phyloP scores from a whole-genome alignment of 2,113 vertebrate genomes.

The Anguilla japonica region DNA sequence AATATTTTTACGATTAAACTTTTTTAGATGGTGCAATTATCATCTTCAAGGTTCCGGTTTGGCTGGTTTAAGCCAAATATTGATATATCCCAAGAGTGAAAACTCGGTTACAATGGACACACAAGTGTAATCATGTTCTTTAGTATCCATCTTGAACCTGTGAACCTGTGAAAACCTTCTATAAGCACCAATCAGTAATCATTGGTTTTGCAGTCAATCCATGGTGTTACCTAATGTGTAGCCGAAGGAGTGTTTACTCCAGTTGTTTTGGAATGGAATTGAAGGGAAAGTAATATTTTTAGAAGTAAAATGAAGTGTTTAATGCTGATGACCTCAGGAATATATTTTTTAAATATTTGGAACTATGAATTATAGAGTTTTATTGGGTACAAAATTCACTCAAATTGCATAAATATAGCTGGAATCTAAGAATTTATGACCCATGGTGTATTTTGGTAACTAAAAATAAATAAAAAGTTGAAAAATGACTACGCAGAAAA shows the following conservation, averaged over 20 bases:
- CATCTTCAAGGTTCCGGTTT: conserved; percentile 5
- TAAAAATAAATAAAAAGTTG: conserved; percentile 39
- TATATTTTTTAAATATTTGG: conserved; percentile 56
- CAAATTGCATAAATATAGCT: conserved; percentile 1
- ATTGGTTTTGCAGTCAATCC: not conserved
- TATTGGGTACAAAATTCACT: not conserved
- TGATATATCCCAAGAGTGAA: conserved; percentile 28
- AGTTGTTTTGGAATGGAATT: conserved; percentile 66
- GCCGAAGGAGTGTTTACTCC: conserved; percentile 54
- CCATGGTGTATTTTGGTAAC: conserved; percentile 50
- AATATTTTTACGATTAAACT: conserved; percentile 23
- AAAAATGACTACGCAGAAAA: conserved; percentile 50
- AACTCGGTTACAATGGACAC: conserved; percentile 44
- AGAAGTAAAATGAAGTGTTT: conserved; percentile 56
- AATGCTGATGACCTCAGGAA: conserved; percentile 65
- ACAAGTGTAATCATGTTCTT: conserved; percentile 48
- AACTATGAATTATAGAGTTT: conserved; percentile 40
- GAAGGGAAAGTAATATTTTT: conserved; percentile 45
- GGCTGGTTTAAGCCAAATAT: conserved; percentile 21
- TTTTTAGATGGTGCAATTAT: conserved; percentile 23
- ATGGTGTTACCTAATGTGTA: conserved; percentile 55
- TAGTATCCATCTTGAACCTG: conserved; percentile 24
- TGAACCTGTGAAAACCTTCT: not conserved
- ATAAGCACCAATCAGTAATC: not conserved
- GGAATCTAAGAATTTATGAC: conserved; percentile 43